phyloP scores from a whole-genome alignment of 2,113 vertebrate species.

The Oncorhynchus gorbuscha region DNA sequence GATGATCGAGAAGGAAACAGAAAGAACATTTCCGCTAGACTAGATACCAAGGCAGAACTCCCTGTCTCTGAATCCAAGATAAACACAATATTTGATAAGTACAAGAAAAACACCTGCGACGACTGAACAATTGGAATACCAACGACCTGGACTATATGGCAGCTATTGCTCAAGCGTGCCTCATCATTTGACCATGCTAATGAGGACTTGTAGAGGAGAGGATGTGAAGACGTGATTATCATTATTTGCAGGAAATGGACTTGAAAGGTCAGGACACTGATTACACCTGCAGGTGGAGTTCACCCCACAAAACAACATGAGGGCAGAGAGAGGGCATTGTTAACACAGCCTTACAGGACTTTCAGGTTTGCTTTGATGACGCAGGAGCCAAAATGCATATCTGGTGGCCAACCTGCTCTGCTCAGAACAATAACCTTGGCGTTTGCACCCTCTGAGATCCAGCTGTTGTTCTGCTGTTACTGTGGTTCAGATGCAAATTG shows the following conservation, averaged over 20 bases:
- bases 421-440: constrained; percentile 9
- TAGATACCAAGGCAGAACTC: too few species aligned
- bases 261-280: constrained; percentile 23
- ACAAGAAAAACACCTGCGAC: too few species aligned
- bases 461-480: neutral
- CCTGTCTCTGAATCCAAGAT: too few species aligned
- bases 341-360: neutral
- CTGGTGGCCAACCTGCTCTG: neutral
- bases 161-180: neutral
- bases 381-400: neutral
- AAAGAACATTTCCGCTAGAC: too few species aligned
- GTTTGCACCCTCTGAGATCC: neutral
- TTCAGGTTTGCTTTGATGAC: neutral
- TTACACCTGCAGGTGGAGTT: constrained; percentile 35
- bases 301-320: constrained; percentile 3
- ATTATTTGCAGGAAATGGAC: neutral
- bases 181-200: constrained; percentile 1
- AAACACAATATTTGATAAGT: too few species aligned
- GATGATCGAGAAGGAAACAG: too few species aligned
- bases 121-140: too few species aligned
- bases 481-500: constrained; percentile 6
- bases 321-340: neutral
- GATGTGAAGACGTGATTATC: constrained; percentile 2
- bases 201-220: constrained; percentile 25
- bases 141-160: too few species aligned